These are phyloP conservation scores for Patella ulyssiponensis DNA, from an alignment of 2,888 invertebrate genomes.

Conservation along the genomic window DNA sequence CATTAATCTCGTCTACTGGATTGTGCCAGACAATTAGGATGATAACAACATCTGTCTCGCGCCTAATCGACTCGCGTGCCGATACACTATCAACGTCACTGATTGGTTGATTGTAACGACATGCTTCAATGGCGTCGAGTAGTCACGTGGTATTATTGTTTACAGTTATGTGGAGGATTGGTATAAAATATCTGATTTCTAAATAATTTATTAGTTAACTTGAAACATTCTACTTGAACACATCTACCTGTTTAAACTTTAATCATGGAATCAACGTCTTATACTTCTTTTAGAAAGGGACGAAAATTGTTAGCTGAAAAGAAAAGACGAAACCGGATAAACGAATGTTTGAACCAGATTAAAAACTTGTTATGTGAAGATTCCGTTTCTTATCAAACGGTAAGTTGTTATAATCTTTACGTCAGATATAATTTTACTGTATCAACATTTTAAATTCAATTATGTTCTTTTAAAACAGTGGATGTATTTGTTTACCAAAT, in stretches of 20 bases:
- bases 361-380: neutral
- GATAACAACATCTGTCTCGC: neutral
- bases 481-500: too few relatives aligned
- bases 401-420: too few relatives aligned
- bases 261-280: neutral
- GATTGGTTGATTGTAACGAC: neutral
- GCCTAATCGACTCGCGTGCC: slow-evolving; percentile 1
- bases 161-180: neutral
- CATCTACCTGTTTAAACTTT: neutral
- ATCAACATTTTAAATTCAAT: too few relatives aligned
- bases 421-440: too few relatives aligned
- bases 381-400: neutral
- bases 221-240: neutral
- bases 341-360: slow-evolving; percentile 7
- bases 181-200: neutral
- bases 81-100: neutral
- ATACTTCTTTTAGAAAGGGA: neutral
- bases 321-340: neutral
- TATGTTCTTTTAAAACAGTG: too few relatives aligned
- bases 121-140: neutral
- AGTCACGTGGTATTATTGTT: neutral
- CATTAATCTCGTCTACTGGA: too few relatives aligned
- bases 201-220: neutral
- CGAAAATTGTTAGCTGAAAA: slow-evolving; percentile 1
- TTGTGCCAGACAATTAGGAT: slow-evolving; percentile 1